Evolutionary conservation across 1,140 invertebrate genomes (phyloP).

Genomic region (Eumeta japonica): DNA sequence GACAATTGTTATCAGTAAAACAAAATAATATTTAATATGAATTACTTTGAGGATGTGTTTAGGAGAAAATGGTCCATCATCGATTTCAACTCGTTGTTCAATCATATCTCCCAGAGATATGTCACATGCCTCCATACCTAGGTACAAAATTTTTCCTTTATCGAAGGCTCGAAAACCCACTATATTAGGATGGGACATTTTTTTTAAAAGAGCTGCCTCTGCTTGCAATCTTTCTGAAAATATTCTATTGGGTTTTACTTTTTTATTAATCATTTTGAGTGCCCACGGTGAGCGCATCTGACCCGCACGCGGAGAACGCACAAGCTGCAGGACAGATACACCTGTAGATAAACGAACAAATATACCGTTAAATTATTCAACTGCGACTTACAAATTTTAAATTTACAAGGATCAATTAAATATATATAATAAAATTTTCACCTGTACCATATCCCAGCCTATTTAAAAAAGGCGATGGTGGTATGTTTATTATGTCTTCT

Average conservation of each 20-base stretch:
- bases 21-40: not conserved
- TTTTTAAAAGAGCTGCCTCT: conserved; percentile 70
- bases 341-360: conserved; percentile 56
- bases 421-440: conserved; percentile 31
- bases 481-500: conserved; percentile 47
- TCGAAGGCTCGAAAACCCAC: conserved; percentile 76
- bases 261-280: conserved; percentile 68
- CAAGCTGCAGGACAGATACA: conserved; percentile 72
- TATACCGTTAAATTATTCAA: conserved; percentile 4
- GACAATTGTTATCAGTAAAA: too few species aligned
- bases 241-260: conserved; percentile 38
- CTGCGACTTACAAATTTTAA: conserved; percentile 7
- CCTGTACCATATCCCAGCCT: conserved; percentile 74
- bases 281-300: conserved; percentile 77
- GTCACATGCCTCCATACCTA: conserved; percentile 71
- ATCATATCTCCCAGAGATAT: conserved; percentile 70
- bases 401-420: conserved; percentile 4
- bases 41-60: conserved; percentile 64
- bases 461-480: conserved; percentile 68
- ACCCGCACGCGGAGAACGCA: conserved; percentile 67
- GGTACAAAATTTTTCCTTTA: conserved; percentile 61
- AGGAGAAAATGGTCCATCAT: conserved; percentile 61
- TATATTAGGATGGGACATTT: conserved; percentile 79
- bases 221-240: conserved; percentile 61
- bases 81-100: conserved; percentile 65